Evolutionary conservation across 2,888 invertebrate species (phyloP).

Genomic region (Xanthia togata): DNA sequence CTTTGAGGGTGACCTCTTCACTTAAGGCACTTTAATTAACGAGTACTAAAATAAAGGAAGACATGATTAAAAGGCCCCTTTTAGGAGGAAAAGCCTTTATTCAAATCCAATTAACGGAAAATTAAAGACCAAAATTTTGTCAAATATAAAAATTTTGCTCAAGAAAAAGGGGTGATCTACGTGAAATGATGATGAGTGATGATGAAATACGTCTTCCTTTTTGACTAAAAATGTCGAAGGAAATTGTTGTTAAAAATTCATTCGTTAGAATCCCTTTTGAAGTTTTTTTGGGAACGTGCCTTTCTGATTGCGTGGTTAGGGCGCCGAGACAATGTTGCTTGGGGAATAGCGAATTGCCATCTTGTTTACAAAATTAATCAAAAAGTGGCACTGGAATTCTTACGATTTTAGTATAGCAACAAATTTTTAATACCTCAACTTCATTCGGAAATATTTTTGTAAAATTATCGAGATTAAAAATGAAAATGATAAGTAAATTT

Average conservation of each 20-base stretch:
- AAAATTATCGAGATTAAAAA: not conserved
- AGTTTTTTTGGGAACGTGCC: not conserved
- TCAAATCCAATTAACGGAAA: slow-evolving; percentile 48
- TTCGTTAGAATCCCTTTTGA: slow-evolving; percentile 13
- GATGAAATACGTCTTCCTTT: slow-evolving; percentile 5
- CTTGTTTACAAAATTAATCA: slow-evolving; percentile 6
- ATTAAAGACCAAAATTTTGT: slow-evolving; percentile 39
- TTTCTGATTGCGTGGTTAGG: slow-evolving; percentile 18
- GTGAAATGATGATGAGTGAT: too few relatives aligned
- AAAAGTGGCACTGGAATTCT: not conserved
- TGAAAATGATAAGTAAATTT: not conserved
- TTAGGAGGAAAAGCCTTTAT: slow-evolving; percentile 19
- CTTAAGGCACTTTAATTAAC: not conserved
- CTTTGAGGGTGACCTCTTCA: not conserved
- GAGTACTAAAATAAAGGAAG: not conserved
- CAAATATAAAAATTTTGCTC: slow-evolving; percentile 17
- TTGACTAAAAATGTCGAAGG: not conserved
- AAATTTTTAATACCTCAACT: not conserved
- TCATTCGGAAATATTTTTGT: not conserved
- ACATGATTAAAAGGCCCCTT: not conserved
- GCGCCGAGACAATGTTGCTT: not conserved
- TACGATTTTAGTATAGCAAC: not conserved
- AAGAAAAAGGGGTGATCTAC: not conserved
- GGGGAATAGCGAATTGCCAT: not conserved
- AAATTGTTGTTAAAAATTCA: slow-evolving; percentile 20